These are phyloP conservation scores for Dascillus cervinus DNA, from an alignment of 2,888 invertebrate genomes.

Conservation along the genomic window DNA sequence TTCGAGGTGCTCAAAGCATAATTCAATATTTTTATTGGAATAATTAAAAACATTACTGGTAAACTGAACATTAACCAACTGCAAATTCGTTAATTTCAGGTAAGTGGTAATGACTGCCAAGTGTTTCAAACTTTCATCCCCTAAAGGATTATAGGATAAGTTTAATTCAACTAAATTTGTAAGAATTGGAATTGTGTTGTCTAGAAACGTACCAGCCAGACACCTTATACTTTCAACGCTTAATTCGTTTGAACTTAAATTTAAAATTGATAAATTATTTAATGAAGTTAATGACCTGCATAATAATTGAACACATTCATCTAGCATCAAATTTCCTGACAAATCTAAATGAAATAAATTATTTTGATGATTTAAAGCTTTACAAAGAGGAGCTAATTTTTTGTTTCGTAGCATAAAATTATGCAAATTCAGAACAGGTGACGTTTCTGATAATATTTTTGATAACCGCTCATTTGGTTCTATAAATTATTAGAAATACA, in stretches of 20 bases:
- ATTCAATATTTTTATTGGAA: constrained; percentile 40
- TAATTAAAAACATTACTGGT: constrained; percentile 36
- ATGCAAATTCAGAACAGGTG: constrained; percentile 54
- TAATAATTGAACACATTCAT: constrained; percentile 54
- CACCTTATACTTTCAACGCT: constrained; percentile 50
- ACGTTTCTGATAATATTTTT: constrained; percentile 52
- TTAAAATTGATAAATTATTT: constrained; percentile 51
- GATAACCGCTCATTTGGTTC: constrained; percentile 42
- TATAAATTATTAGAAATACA: too few relatives aligned
- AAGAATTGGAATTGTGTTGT: constrained; percentile 39
- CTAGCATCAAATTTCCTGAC: constrained; percentile 57
- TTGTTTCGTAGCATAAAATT: constrained; percentile 48
- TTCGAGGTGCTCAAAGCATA: constrained; percentile 48
- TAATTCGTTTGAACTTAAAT: constrained; percentile 61
- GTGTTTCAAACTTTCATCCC: constrained; percentile 44
- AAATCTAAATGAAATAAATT: constrained; percentile 58
- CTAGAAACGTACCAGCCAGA: constrained; percentile 44
- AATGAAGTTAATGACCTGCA: constrained; percentile 52
- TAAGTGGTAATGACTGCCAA: constrained; percentile 38
- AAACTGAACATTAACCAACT: constrained; percentile 41
- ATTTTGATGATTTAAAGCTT: constrained; percentile 62
- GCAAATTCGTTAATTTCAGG: constrained; percentile 36
- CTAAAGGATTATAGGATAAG: constrained; percentile 65
- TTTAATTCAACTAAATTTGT: constrained; percentile 52
- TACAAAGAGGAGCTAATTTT: constrained; percentile 56